phyloP scores from a whole-genome alignment of 1,140 invertebrate genomes.

The Pogonognathellus flavescens region DNA sequence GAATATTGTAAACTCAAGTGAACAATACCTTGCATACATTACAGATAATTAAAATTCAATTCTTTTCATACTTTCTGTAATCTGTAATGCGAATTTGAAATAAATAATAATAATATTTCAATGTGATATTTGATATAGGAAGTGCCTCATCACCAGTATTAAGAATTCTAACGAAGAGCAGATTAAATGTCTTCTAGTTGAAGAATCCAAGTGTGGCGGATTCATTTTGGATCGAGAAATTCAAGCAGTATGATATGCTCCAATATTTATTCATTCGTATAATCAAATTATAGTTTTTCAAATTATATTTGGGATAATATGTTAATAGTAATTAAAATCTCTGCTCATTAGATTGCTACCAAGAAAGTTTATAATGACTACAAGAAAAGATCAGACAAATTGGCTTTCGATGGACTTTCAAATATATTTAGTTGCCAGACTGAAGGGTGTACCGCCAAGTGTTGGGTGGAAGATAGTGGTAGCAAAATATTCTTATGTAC shows the following conservation, averaged over 20 bases:
- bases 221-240: slow-evolving; percentile 35
- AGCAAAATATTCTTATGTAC: slow-evolving; percentile 43
- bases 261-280: too few species aligned
- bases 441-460: slow-evolving; percentile 21
- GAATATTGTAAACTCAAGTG: background rate
- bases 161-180: slow-evolving; percentile 6
- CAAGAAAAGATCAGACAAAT: background rate
- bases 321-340: background rate
- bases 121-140: background rate
- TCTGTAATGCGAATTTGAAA: too few species aligned
- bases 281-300: too few species aligned
- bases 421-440: slow-evolving; percentile 50
- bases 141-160: background rate
- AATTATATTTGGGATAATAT: too few species aligned
- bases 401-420: background rate
- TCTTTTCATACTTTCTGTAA: too few species aligned
- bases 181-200: background rate
- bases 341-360: background rate
- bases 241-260: slow-evolving; percentile 9
- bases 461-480: slow-evolving; percentile 10
- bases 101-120: too few species aligned
- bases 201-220: slow-evolving; percentile 14
- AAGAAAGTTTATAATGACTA: slow-evolving; percentile 19
- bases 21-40: too few species aligned
- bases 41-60: too few species aligned